Evolutionary conservation across 2,113 vertebrate species (phyloP).

Genomic region (Ursus arctos): DNA sequence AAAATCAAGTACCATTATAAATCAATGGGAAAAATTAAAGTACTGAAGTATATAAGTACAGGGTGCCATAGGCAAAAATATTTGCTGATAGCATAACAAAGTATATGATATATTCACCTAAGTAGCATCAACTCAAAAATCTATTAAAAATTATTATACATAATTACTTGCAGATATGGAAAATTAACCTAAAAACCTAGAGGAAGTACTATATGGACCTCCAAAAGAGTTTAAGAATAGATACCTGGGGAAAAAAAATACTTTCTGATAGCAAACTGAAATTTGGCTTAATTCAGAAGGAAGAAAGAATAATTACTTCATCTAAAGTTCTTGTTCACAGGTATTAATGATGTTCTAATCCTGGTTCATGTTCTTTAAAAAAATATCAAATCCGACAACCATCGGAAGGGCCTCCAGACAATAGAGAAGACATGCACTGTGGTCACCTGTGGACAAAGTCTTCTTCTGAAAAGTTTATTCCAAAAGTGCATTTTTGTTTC

Average conservation of each 20-base stretch:
- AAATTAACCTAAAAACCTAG: conserved; percentile 27
- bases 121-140: conserved; percentile 6
- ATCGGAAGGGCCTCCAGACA: not conserved
- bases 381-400: not conserved
- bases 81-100: conserved; percentile 6
- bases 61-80: not conserved
- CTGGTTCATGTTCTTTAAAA: not conserved
- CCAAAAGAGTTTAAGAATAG: conserved; percentile 38
- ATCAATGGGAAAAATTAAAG: conserved; percentile 39
- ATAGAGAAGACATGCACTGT: not conserved
- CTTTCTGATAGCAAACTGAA: conserved; percentile 41
- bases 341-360: conserved; percentile 12
- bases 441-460: not conserved
- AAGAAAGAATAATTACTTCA: conserved; percentile 60
- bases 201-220: not conserved
- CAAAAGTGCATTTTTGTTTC: not conserved
- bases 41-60: conserved; percentile 34
- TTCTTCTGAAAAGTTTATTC: conserved; percentile 3
- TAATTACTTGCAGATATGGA: conserved; percentile 22
- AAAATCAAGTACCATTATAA: conserved; percentile 29
- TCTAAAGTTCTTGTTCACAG: conserved; percentile 39
- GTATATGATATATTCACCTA: conserved; percentile 8
- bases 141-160: not conserved
- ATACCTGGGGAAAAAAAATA: not conserved
- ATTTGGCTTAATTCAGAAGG: not conserved